Evolutionary conservation across 2,888 invertebrate species (phyloP), one percentile per base, ranked within the genome.

Genomic region (Orthosia incerta): DNA sequence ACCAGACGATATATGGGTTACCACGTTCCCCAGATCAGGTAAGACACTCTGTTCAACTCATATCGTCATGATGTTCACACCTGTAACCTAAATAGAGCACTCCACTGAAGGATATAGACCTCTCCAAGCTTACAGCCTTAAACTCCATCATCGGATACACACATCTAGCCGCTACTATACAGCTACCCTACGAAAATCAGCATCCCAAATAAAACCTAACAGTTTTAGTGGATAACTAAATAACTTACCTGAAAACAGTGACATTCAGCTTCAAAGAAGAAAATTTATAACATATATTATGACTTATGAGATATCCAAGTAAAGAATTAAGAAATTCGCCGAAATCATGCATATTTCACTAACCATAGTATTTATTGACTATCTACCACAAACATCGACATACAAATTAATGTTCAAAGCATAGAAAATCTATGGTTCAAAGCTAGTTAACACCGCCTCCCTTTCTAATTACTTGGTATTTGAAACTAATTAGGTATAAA

Each of bases 11-110:
- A 79, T 93, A 4, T 93, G 93, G 91, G 88, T 94, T 45, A 79
- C 87, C 4, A 87, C 91, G 0, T 93, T 89, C 71, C 87, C 92
- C 5, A 90, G 92, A 91, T 91, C 93, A 77, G 93, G 93, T 93
- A 60, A 80, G 67, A 56, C 39, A n/a, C 39, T 13, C 4, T 51
- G 12, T 1, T 51, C 2, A 18, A 56, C 9, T 56, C 56, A 18
- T 23, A 56, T 16, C 18, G 56, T 9, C 26, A 26, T 26, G 56
- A 26, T 26, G 31, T n/a, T n/a, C n/a, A n/a, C n/a, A n/a, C n/a
- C n/a, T n/a, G n/a, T n/a, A n/a, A n/a, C 39, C 39, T 1, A 39
- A 39, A 39, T 55, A 23, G 3, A 23, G 2, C 23, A 3, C 7
- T 55, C 15, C 26, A 16, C 3, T 1, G 16, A 2, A 26, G 55